Base-by-base conservation (phyloP, 2,888 invertebrate species). In the Eutolmus rufibarbis region DNA sequence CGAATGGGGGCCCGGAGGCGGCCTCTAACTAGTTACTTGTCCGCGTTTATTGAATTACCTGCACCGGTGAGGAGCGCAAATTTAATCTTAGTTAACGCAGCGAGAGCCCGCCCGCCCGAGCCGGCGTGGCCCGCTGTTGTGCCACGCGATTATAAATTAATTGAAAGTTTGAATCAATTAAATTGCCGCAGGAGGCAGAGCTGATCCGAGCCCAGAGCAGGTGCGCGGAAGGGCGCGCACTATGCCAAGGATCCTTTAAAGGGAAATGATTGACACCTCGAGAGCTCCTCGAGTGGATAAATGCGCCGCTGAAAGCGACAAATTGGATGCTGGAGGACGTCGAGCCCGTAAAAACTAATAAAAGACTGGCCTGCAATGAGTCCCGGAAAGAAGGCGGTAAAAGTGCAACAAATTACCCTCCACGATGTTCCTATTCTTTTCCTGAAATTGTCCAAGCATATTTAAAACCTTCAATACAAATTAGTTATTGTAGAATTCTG, bases 11-110 rank as follows among this genome's bases (percentile, higher is more conserved):
- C 40, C 40, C 40, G 40, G 40, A 31, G 46, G 34, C 19, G 23
- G 78, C 57, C 51, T 79, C 78, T 87, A 88, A 88, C 87, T 87
- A 87, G 88, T 85, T 88, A 86, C 88, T 87, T 88, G 86, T 87
- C 86, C 78, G 82, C 86, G 77, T 74, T 87, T 86, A 86, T 87
- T 87, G 77, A 87, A 88, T 88, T 87, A 86, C 86, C 79, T 51
- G 79, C 79, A 51, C 43, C 51, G 77, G 76, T 37, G 86, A 86
- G 78, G 40, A 86, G 56, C 77, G 86, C 78, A 57, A 86, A 86
- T 86, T 86, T 78, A 86, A 86, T 86, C 77, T 86, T 78, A 86
- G 57, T 77, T 86, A 86, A 86, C 85, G 74, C 85, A 85, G 40
- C 9, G 40, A 78, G 37, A n/a, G 37, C 19, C 23, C 57, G 43